Percentiles rank a stretch among this genome's conserved stretches.
Evolutionary conservation across 2,888 invertebrate species (phyloP).

Genomic region (Luperina testacea): DNA sequence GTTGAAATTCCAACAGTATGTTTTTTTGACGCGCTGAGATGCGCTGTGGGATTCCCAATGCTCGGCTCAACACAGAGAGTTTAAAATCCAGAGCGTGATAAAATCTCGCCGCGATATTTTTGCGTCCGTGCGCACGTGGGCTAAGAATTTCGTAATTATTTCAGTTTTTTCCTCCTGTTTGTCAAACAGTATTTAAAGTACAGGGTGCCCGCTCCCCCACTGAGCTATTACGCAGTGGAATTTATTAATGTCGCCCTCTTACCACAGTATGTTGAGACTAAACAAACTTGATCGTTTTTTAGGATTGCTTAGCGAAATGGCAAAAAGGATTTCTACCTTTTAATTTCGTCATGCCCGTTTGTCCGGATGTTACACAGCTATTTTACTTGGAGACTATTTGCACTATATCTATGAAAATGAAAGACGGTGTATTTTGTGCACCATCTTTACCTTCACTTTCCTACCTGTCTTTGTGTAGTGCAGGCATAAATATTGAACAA

Average conservation of each 20-base stretch:
- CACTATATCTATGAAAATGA: background rate
- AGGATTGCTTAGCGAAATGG: background rate
- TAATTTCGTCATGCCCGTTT: background rate
- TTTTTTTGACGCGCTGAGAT: too few relatives aligned
- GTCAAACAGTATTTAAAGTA: slow-evolving; percentile 25
- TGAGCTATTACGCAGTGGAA: background rate
- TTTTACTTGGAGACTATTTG: background rate
- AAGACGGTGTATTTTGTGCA: background rate
- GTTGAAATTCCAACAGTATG: too few relatives aligned
- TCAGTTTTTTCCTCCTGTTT: background rate
- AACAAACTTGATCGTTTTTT: background rate
- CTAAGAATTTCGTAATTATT: slow-evolving; percentile 6
- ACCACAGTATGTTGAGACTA: background rate
- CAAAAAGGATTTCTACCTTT: background rate
- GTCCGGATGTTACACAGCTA: background rate
- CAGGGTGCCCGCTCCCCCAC: slow-evolving; percentile 27
- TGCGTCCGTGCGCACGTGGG: too few relatives aligned
- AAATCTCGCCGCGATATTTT: too few relatives aligned
- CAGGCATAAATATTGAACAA: background rate
- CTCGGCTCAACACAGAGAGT: too few relatives aligned
- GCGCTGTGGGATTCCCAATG: too few relatives aligned
- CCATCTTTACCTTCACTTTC: too few relatives aligned
- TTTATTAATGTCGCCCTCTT: background rate
- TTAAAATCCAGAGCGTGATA: too few relatives aligned
- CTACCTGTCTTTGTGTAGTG: background rate